A percentile compares a stretch with the other conserved stretches of the same genome.
Evolutionary conservation across 1,140 invertebrate genomes (phyloP).

Genomic region (Zelostemma sp.): DNA sequence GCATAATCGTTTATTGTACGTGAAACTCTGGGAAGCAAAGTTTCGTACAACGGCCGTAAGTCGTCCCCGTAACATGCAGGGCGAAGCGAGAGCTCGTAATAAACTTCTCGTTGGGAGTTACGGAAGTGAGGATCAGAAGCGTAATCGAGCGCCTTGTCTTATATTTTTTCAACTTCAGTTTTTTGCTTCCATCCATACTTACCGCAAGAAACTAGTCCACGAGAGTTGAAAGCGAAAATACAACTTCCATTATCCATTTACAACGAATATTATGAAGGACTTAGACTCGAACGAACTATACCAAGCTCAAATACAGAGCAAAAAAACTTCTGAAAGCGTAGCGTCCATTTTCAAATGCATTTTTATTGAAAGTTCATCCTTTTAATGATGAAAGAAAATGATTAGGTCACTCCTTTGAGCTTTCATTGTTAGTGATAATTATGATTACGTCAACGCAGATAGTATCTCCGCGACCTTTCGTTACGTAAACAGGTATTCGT

Average conservation of each 20-base stretch:
- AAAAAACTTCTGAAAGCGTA: too few species aligned
- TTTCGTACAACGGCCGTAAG: conserved; percentile 38
- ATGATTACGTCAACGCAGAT: too few species aligned
- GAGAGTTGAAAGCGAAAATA: conserved; percentile 46
- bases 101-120: conserved; percentile 55
- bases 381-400: too few species aligned
- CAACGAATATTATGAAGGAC: conserved; percentile 38
- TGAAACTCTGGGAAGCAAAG: conserved; percentile 44
- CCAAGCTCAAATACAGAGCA: too few species aligned
- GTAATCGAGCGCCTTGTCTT: conserved; percentile 57
- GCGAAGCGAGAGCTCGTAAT: conserved; percentile 52
- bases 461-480: too few species aligned
- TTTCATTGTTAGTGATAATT: too few species aligned
- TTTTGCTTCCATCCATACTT: conserved; percentile 35
- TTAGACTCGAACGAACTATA: conserved; percentile 24
- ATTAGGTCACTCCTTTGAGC: too few species aligned
- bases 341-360: too few species aligned
- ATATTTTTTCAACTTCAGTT: conserved; percentile 51
- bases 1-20: conserved; percentile 47
- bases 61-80: conserved; percentile 40
- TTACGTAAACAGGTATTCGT: too few species aligned
- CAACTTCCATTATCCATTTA: conserved; percentile 58
- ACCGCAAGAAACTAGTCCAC: conserved; percentile 42
- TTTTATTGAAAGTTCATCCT: too few species aligned
- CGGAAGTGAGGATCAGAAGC: conserved; percentile 54